phyloP scores from a whole-genome alignment of 2,888 invertebrate genomes.

The Xylophagus ater region DNA sequence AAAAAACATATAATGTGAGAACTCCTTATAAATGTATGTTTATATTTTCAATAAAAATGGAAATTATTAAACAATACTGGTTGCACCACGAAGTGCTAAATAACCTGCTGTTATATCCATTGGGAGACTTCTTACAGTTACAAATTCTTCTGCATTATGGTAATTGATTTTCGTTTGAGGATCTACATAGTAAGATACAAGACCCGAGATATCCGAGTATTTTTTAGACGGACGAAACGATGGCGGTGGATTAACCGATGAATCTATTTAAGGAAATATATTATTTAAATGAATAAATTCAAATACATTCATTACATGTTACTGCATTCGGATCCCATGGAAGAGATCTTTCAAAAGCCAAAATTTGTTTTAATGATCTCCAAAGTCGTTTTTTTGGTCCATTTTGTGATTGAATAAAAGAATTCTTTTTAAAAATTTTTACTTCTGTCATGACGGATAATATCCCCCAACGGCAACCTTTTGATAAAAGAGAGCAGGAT shows the following conservation, averaged over 20 bases:
- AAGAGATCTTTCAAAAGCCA: constrained; percentile 64
- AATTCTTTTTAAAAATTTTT: constrained; percentile 28
- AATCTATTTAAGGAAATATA: constrained; percentile 47
- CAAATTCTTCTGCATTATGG: constrained; percentile 78
- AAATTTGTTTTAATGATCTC: constrained; percentile 81
- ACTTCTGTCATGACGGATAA: too few relatives aligned
- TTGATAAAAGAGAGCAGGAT: too few relatives aligned
- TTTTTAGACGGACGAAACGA: constrained; percentile 85
- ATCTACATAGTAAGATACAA: constrained; percentile 80
- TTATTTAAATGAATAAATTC: neutral
- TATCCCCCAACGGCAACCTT: too few relatives aligned
- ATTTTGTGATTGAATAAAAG: constrained; percentile 23
- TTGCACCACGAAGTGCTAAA: constrained; percentile 72
- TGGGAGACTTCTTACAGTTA: constrained; percentile 71
- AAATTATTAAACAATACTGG: constrained; percentile 56
- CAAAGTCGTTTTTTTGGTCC: constrained; percentile 64
- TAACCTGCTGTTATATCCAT: constrained; percentile 89
- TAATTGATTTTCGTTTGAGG: constrained; percentile 81
- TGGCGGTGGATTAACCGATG: constrained; percentile 81
- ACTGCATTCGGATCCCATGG: constrained; percentile 69
- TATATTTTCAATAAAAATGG: too few relatives aligned
- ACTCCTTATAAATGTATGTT: too few relatives aligned
- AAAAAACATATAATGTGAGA: too few relatives aligned
- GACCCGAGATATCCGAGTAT: constrained; percentile 85
- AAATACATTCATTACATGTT: constrained; percentile 48